Percentiles rank a stretch among this genome's conserved stretches.
These are phyloP conservation scores for Hydrolagus affinis DNA, from an alignment of 2,113 vertebrate genomes.

Conservation along the genomic window DNA sequence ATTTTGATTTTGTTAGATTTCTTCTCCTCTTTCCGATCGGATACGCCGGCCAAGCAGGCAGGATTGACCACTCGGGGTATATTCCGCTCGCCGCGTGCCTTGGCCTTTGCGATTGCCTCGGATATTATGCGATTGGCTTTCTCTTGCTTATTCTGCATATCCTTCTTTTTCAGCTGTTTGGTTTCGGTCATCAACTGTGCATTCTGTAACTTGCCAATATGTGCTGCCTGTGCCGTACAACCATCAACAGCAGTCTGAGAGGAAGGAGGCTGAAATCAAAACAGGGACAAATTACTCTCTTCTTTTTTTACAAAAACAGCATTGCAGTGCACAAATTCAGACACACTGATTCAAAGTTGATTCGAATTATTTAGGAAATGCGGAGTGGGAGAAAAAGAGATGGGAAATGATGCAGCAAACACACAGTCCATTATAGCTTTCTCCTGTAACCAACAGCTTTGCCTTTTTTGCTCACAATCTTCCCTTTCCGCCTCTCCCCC, in stretches of 20 bases:
- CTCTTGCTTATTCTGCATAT: slow-evolving; percentile 87
- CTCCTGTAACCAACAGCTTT: neutral
- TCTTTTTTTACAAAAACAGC: neutral
- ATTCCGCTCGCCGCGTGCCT: slow-evolving; percentile 90
- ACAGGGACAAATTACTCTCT: slow-evolving; percentile 30
- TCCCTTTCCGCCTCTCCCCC: neutral
- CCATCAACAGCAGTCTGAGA: slow-evolving; percentile 83
- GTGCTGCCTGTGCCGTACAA: slow-evolving; percentile 62
- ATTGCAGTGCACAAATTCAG: neutral
- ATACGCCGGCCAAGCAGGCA: slow-evolving; percentile 87
- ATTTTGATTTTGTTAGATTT: slow-evolving; percentile 70
- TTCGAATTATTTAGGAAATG: neutral
- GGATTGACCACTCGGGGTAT: slow-evolving; percentile 96
- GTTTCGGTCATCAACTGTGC: slow-evolving; percentile 81
- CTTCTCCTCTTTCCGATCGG: slow-evolving; percentile 71
- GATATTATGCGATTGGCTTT: slow-evolving; percentile 98
- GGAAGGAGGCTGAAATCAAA: slow-evolving; percentile 62
- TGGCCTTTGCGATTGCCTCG: slow-evolving; percentile 89
- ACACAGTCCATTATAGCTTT: neutral
- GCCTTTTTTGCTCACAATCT: neutral
- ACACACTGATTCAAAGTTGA: neutral
- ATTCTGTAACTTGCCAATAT: slow-evolving; percentile 68
- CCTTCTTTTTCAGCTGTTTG: slow-evolving; percentile 69
- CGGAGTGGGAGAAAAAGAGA: neutral
- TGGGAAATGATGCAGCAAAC: neutral